A percentile compares a stretch with the other conserved stretches of the same genome.
phyloP scores from a whole-genome alignment of 2,113 vertebrate genomes.

The Columbina picui region DNA sequence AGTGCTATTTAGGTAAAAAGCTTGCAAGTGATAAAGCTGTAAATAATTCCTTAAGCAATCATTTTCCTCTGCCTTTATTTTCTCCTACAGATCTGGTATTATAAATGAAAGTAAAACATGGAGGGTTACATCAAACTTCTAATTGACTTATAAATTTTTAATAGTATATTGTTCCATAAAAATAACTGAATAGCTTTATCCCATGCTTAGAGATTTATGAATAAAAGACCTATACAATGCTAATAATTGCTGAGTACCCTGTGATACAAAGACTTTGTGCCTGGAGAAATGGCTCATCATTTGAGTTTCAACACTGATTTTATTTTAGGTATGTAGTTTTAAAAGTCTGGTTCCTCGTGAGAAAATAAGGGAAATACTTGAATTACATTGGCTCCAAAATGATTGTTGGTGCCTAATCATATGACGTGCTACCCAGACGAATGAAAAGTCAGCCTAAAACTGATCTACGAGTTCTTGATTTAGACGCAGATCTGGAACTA shows the following conservation, averaged over 20 bases:
- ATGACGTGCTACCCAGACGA: fast-evolving
- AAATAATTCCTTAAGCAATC: background rate
- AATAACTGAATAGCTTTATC: background rate
- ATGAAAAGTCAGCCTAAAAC: background rate
- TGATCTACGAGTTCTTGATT: background rate
- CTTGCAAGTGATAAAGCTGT: background rate
- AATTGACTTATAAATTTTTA: background rate
- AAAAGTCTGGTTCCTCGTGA: background rate
- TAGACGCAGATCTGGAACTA: background rate
- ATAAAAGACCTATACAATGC: background rate
- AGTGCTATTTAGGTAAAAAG: background rate
- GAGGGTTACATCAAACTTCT: background rate
- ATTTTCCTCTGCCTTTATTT: background rate
- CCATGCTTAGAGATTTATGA: background rate
- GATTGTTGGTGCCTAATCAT: background rate
- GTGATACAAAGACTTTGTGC: background rate
- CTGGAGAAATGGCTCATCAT: background rate
- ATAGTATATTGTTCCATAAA: background rate
- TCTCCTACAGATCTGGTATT: background rate
- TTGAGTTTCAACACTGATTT: background rate
- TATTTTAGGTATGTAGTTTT: background rate
- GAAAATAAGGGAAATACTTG: background rate
- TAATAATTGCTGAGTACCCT: background rate
- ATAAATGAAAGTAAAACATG: background rate
- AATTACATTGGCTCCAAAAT: background rate